These are phyloP conservation scores for Parnassius orleans DNA, from an alignment of 2,888 invertebrate genomes.

Conservation along the genomic window DNA sequence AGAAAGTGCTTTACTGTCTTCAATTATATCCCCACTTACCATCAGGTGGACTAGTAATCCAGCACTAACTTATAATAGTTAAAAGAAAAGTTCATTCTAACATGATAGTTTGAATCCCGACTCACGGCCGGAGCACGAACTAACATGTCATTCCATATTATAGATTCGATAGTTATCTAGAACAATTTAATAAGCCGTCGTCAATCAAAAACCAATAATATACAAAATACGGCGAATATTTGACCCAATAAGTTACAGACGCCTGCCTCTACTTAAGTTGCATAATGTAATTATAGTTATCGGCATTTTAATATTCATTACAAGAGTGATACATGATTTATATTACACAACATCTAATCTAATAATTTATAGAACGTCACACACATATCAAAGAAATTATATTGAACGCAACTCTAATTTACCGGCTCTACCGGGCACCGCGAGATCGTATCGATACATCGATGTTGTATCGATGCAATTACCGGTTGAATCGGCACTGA, in stretches of 20 bases:
- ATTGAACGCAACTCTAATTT: conserved; percentile 52
- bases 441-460: conserved; percentile 47
- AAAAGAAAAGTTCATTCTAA: too few species aligned
- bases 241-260: conserved; percentile 20
- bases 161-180: too few species aligned
- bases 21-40: too few species aligned
- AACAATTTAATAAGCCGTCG: too few species aligned
- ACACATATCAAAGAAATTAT: conserved; percentile 63
- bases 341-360: conserved; percentile 42
- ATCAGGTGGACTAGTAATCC: too few species aligned
- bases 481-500: conserved; percentile 59
- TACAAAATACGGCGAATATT: conserved; percentile 9
- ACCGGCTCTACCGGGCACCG: conserved; percentile 39
- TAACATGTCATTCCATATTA: too few species aligned
- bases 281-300: conserved; percentile 33
- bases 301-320: conserved; percentile 43
- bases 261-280: conserved; percentile 5
- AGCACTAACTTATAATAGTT: too few species aligned
- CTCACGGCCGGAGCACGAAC: too few species aligned
- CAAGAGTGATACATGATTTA: conserved; percentile 45
- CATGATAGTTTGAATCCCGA: too few species aligned
- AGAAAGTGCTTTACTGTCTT: too few species aligned
- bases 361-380: conserved; percentile 57
- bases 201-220: not conserved
- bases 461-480: conserved; percentile 55